A percentile compares a stretch with the other conserved stretches of the same genome.
Evolutionary conservation across 2,797 vertebrate genomes (phyloP).

Genomic region (Ambastaia sidthimunki): DNA sequence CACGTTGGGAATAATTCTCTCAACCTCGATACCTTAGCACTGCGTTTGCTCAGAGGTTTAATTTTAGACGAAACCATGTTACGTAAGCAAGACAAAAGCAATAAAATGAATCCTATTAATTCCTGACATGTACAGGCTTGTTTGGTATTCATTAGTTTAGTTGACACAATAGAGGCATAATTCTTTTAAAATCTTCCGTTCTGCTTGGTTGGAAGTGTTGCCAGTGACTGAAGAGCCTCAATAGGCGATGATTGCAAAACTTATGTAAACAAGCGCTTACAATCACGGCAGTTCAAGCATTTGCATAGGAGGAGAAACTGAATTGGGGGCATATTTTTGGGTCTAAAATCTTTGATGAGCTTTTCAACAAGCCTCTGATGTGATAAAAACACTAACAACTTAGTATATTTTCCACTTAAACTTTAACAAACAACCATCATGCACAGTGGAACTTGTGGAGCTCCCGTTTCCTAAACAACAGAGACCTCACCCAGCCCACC

Average conservation of each 20-base stretch:
- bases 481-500: too few species aligned
- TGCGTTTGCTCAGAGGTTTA: slow-evolving; percentile 26
- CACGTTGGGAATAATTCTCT: slow-evolving; percentile 40
- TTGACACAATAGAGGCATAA: slow-evolving; percentile 61
- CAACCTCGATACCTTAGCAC: slow-evolving; percentile 31
- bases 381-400: not conserved
- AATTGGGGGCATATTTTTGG: slow-evolving; percentile 27
- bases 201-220: slow-evolving; percentile 47
- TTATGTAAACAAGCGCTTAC: slow-evolving; percentile 62
- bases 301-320: slow-evolving; percentile 49
- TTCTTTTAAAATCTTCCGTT: slow-evolving; percentile 58
- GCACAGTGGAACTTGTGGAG: not conserved
- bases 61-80: slow-evolving; percentile 50
- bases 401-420: not conserved
- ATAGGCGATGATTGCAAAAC: slow-evolving; percentile 62
- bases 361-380: not conserved
- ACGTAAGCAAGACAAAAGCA: slow-evolving; percentile 45
- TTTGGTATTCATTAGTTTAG: slow-evolving; percentile 57
- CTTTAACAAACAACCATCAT: too few species aligned
- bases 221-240: slow-evolving; percentile 59
- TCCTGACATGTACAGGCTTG: slow-evolving; percentile 47
- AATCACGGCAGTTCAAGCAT: slow-evolving; percentile 43
- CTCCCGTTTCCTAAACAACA: not conserved
- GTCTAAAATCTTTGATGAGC: slow-evolving; percentile 16
- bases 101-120: slow-evolving; percentile 52